Evolutionary conservation across 2,113 vertebrate species (phyloP).

Genomic region (Probosciger aterrimus): DNA sequence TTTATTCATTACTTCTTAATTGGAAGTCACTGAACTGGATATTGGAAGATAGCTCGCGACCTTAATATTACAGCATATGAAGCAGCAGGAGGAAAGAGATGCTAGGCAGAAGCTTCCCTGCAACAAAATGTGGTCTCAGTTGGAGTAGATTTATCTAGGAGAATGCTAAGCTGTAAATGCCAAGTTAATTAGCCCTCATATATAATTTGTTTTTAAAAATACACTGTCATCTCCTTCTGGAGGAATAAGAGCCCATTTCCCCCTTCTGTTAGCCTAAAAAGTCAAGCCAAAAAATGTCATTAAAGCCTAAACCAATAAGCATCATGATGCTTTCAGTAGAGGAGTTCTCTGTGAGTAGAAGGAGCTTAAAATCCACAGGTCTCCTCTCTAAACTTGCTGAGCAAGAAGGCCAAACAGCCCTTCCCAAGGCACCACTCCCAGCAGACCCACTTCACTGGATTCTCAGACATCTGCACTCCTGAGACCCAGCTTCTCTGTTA

Average conservation of each 20-base stretch:
- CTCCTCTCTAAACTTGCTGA: neutral
- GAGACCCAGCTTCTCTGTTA: neutral
- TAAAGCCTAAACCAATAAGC: neutral
- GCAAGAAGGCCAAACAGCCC: neutral
- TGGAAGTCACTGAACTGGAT: neutral
- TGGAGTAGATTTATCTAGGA: neutral
- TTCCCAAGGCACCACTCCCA: neutral
- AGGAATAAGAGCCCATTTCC: neutral
- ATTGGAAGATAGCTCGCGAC: neutral
- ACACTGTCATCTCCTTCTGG: neutral
- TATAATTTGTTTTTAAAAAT: conserved; percentile 28
- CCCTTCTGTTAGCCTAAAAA: conserved; percentile 24
- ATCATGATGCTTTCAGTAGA: neutral
- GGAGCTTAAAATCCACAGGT: neutral
- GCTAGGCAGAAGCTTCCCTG: neutral
- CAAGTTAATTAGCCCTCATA: conserved; percentile 54
- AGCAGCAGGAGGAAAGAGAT: neutral
- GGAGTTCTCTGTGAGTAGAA: neutral
- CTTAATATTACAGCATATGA: neutral
- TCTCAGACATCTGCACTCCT: neutral
- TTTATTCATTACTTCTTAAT: neutral
- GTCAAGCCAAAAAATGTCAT: neutral
- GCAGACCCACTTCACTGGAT: neutral
- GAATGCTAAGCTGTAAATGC: conserved; percentile 38
- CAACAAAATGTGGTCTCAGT: neutral